Percentiles rank a stretch among this genome's conserved stretches.
Evolutionary conservation across 1,140 invertebrate genomes (phyloP).

Genomic region (Leptinotarsa texana): DNA sequence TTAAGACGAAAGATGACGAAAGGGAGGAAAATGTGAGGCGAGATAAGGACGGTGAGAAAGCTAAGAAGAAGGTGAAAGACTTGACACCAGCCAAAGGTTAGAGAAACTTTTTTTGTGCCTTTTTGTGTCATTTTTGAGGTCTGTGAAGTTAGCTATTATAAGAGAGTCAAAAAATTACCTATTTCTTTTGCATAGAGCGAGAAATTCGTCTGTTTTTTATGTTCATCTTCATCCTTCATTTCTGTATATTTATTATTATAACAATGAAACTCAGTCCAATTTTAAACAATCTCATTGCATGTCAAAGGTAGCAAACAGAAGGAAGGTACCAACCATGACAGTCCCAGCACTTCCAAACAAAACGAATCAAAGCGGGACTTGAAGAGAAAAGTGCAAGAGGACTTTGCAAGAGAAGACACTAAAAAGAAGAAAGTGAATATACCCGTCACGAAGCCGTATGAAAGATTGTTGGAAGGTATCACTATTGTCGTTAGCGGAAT

Average conservation of each 20-base stretch:
- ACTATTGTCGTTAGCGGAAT: constrained; percentile 84
- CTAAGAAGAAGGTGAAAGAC: constrained; percentile 16
- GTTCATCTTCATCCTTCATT: too few relatives aligned
- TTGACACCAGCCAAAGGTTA: constrained; percentile 5
- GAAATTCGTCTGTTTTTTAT: too few relatives aligned
- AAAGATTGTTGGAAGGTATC: constrained; percentile 67
- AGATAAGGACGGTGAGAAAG: constrained; percentile 29
- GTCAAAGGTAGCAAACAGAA: background rate
- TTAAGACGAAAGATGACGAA: background rate
- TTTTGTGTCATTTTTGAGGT: too few relatives aligned
- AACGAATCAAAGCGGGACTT: constrained; percentile 20
- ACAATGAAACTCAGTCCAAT: too few relatives aligned
- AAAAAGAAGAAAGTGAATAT: constrained; percentile 31
- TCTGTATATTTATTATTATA: too few relatives aligned
- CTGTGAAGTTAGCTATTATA: too few relatives aligned
- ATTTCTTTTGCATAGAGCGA: too few relatives aligned
- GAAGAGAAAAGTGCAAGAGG: background rate
- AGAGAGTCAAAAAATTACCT: too few relatives aligned
- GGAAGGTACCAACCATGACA: background rate
- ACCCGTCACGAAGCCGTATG: constrained; percentile 58
- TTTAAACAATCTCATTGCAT: too few relatives aligned
- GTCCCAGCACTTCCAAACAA: constrained; percentile 26
- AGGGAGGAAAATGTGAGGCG: constrained; percentile 6
- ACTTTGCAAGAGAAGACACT: constrained; percentile 12
- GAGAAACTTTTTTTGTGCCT: too few relatives aligned